Conservation (phyloP, 2,113 vertebrate species). For the Alces alces region DNA sequence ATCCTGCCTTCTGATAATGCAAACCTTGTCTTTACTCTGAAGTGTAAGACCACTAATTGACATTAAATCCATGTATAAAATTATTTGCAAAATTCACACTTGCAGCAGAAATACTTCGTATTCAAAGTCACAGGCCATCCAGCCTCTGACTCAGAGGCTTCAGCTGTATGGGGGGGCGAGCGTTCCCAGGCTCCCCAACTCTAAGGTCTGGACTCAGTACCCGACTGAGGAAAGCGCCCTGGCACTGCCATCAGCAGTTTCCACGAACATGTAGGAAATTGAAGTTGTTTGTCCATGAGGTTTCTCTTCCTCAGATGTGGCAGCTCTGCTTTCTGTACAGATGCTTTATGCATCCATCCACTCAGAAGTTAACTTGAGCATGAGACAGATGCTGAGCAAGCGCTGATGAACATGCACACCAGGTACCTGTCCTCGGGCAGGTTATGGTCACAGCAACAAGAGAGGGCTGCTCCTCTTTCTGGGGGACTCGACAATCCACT, state of each 20-base stretch:
- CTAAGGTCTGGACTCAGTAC: not conserved
- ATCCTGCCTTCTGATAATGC: not conserved
- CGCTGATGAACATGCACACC: fast-evolving
- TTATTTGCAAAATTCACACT: not conserved
- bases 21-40: not conserved
- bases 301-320: not conserved
- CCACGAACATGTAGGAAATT: not conserved
- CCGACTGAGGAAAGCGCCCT: not conserved
- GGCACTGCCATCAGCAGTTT: not conserved
- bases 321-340: not conserved
- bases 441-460: not conserved
- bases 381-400: fast-evolving
- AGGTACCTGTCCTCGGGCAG: not conserved
- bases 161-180: fast-evolving
- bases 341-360: no score
- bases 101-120: not conserved
- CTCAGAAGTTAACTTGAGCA: no score
- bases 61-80: not conserved
- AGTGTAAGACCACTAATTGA: not conserved
- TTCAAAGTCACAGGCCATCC: not conserved
- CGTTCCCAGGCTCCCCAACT: fast-evolving
- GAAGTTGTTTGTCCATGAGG: not conserved
- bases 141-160: not conserved
- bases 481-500: no score
- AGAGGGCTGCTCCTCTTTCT: not conserved